Evolutionary conservation across 1,140 invertebrate species (phyloP), one percentile per base, ranked within the genome.

Genomic region (Cydia amplana): DNA sequence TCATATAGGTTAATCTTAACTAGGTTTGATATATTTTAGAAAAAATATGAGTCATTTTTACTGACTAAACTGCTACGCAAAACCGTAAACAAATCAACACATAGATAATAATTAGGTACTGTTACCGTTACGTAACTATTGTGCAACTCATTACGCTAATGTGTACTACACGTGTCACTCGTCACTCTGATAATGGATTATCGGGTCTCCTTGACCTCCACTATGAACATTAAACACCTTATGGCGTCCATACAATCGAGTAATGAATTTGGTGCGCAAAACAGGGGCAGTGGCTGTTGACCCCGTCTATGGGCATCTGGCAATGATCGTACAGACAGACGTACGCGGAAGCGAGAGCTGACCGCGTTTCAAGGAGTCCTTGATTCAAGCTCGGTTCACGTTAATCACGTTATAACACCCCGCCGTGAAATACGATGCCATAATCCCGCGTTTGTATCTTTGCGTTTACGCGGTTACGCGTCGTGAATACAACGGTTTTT

Each of bases 271-370:
- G 85, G 85, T 89, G 83, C 83, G 86, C 85, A 88, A 89, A 90
- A 89, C 85, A 90, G 88, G 87, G 85, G 84, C 89, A 88, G 79
- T 90, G 88, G 88, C 87, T 91, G 87, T 91, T 91, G 90, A 92
- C 89, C 89, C 89, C 89, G 88, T 87, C 87, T 83, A 86, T 88
- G 86, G 85, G 87, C 90, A 90, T 91, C 89, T 92, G 90, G 89
- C 89, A 89, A 89, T 90, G 85, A 90, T 91, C 86, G 82, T 85
- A 90, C 86, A 82, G 84, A 67, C 85, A 88, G 84, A 82, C 80
- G 82, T 83, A 89, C 83, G 84, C 89, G 90, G 88, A 89, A 91
- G 87, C 82, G 83, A 78, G 85, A 86, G 83, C 83, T 89, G 87
- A 91, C 89, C 88, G 88, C 88, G 86, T 89, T 91, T 89, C 85